Percentiles rank a stretch among this genome's conserved stretches.
phyloP scores from a whole-genome alignment of 2,113 vertebrate species.

The Phyllopteryx taeniolatus region DNA sequence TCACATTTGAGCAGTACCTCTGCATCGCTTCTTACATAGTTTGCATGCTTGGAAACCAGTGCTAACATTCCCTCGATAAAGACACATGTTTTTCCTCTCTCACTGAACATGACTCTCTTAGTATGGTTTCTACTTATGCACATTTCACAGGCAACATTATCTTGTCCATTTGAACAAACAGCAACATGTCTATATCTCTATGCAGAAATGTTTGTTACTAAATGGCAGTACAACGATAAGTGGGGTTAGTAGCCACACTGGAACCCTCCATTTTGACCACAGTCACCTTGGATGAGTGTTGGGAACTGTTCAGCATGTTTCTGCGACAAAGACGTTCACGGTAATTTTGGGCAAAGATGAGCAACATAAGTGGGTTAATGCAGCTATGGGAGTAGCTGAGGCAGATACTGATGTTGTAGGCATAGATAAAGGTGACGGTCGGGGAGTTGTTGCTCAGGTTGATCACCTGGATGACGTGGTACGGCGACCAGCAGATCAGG shows the following conservation, averaged over 20 bases:
- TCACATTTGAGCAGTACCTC: neutral
- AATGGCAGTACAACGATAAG: constrained; percentile 60
- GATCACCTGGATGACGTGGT: constrained; percentile 80
- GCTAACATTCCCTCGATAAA: constrained; percentile 3
- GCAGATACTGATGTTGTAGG: constrained; percentile 80
- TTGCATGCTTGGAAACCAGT: constrained; percentile 3
- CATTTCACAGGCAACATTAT: neutral
- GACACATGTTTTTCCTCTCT: neutral
- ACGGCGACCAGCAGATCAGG: constrained; percentile 79
- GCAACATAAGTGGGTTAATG: constrained; percentile 80
- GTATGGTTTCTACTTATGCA: neutral
- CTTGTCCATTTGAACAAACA: neutral
- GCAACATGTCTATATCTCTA: neutral
- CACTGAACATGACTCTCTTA: neutral
- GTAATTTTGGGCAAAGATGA: constrained; percentile 78
- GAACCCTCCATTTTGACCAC: constrained; percentile 69
- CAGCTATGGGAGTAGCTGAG: constrained; percentile 82
- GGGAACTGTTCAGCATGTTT: constrained; percentile 42
- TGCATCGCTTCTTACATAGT: constrained; percentile 2
- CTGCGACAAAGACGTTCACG: constrained; percentile 72
- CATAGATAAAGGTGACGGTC: constrained; percentile 68
- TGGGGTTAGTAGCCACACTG: constrained; percentile 49
- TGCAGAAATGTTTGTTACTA: constrained; percentile 9
- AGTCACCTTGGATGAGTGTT: constrained; percentile 68
- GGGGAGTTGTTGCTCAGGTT: constrained; percentile 73